phyloP scores from a whole-genome alignment of 2,797 vertebrate genomes.

The Syngnathus acus region DNA sequence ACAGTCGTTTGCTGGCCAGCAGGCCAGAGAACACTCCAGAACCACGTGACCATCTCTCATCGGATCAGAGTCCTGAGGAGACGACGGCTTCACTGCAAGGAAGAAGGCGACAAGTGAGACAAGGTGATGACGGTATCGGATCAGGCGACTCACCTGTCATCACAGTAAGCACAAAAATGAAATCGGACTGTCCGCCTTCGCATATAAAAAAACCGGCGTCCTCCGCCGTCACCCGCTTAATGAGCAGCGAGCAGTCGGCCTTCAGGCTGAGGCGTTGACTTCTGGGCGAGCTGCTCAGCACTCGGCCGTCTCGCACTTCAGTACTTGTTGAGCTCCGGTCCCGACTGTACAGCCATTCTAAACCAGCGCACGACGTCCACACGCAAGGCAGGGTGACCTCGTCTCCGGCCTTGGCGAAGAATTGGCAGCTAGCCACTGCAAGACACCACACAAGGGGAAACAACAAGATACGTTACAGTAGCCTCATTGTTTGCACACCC shows the following conservation, averaged over 20 bases:
- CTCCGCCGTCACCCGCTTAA: conserved; percentile 8
- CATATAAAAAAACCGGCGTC: conserved; percentile 3
- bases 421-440: neutral
- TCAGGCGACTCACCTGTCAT: conserved; percentile 22
- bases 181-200: fast-evolving
- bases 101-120: neutral
- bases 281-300: fast-evolving
- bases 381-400: neutral
- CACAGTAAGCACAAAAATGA: fast-evolving
- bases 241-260: conserved; percentile 16
- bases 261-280: conserved; percentile 8
- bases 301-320: fast-evolving
- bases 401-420: conserved; percentile 1
- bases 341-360: neutral
- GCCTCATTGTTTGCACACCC: too few relatives aligned
- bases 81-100: neutral
- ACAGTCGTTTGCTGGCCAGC: fast-evolving
- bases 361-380: neutral
- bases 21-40: conserved; percentile 12
- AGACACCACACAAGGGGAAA: neutral
- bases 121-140: neutral
- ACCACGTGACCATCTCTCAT: neutral
- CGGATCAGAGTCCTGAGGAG: neutral
- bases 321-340: fast-evolving
- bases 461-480: neutral